Conservation (phyloP, 2,888 invertebrate genomes). For the Blastobasis lacticolella region DNA sequence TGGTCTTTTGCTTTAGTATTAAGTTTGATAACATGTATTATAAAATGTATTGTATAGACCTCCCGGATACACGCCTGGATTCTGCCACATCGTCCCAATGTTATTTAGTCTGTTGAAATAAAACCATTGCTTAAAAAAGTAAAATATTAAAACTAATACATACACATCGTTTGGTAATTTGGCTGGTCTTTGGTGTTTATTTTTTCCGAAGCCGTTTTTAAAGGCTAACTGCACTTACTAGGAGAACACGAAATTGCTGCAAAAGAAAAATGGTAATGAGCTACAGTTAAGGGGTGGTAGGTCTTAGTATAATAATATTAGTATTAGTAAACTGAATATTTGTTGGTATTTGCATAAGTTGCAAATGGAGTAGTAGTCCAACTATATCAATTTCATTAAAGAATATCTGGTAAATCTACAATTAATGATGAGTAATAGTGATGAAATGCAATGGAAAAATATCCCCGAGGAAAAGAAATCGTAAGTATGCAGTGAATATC, state of each 20-base stretch:
- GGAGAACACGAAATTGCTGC: slow-evolving; percentile 28
- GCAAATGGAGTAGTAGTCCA: no score
- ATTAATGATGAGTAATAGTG: no score
- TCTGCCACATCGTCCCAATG: slow-evolving; percentile 60
- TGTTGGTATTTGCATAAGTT: no score
- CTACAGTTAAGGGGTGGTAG: background rate
- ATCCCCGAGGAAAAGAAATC: no score
- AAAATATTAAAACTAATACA: slow-evolving; percentile 35
- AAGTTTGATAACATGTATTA: no score
- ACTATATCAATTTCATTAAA: no score
- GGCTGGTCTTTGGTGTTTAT: slow-evolving; percentile 52
- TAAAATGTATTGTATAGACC: slow-evolving; percentile 29
- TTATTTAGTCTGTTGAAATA: slow-evolving; percentile 35
- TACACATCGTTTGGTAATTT: slow-evolving; percentile 72
- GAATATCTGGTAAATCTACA: no score
- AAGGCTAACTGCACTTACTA: slow-evolving; percentile 30
- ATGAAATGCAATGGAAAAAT: no score
- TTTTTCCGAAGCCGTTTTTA: slow-evolving; percentile 60
- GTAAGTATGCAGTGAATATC: no score
- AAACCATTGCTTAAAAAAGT: slow-evolving; percentile 24
- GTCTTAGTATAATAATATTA: no score
- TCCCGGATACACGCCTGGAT: slow-evolving; percentile 64
- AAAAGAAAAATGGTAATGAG: slow-evolving; percentile 20
- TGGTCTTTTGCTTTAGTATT: no score
- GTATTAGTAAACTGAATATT: no score